Conservation (phyloP, 2,797 vertebrate species). For the Silurus aristotelis region DNA sequence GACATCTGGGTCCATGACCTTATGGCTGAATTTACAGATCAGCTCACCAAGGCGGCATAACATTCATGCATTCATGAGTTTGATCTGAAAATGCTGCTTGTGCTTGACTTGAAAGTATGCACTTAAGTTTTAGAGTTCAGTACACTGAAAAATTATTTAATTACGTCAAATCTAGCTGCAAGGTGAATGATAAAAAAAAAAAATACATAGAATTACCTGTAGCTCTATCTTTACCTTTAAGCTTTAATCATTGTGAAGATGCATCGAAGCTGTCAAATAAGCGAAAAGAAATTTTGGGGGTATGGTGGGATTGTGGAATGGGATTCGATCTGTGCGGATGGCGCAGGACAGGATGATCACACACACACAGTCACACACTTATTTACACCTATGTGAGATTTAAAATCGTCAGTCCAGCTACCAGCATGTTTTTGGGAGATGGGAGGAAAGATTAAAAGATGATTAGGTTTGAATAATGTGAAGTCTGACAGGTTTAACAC, state of each 20-base stretch:
- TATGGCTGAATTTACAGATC: constrained; percentile 88
- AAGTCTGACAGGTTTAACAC: neutral
- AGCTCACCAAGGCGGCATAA: constrained; percentile 65
- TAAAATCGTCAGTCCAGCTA: neutral
- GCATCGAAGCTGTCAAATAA: neutral
- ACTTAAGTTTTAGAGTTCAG: neutral
- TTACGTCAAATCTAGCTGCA: constrained; percentile 2
- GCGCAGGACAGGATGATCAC: neutral
- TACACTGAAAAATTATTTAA: constrained; percentile 10
- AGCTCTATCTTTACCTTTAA: constrained; percentile 10
- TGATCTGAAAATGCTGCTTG: constrained; percentile 4
- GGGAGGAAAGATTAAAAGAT: neutral
- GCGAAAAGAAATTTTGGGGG: neutral
- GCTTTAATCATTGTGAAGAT: constrained; percentile 23
- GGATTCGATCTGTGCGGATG: too few relatives aligned
- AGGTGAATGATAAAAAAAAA: neutral
- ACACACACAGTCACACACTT: neutral
- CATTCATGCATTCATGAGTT: constrained; percentile 19
- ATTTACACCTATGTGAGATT: neutral
- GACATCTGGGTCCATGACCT: constrained; percentile 97
- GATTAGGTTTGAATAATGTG: constrained; percentile 27
- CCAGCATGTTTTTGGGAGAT: neutral
- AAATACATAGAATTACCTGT: neutral
- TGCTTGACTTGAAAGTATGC: neutral
- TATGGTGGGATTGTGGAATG: too few relatives aligned